phyloP scores from a whole-genome alignment of 2,113 vertebrate species.

The Saguinus midas region DNA sequence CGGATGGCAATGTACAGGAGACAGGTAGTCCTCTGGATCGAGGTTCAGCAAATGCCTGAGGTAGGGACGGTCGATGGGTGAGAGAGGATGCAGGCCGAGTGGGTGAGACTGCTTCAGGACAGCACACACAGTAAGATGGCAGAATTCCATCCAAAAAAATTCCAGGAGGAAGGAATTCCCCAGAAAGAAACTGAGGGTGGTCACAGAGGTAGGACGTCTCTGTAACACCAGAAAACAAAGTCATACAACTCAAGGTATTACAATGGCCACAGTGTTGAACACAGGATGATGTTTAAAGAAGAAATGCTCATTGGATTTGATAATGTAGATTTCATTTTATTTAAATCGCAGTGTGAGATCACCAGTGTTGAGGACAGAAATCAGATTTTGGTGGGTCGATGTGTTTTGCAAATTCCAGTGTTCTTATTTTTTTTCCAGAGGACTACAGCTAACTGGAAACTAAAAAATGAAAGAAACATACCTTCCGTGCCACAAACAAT shows the following conservation, averaged over 20 bases:
- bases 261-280: background rate
- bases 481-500: background rate
- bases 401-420: constrained; percentile 26
- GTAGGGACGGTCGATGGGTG: background rate
- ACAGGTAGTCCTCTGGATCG: background rate
- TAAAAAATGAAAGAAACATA: background rate
- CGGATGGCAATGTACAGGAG: background rate
- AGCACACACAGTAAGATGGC: background rate
- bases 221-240: background rate
- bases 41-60: background rate
- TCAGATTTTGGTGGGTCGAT: background rate
- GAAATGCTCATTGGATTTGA: background rate
- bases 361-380: background rate
- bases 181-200: background rate
- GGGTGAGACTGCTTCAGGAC: background rate
- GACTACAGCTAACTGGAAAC: background rate
- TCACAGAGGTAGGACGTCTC: background rate
- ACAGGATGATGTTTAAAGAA: background rate
- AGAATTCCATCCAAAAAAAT: background rate
- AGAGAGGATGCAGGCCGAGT: background rate
- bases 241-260: background rate
- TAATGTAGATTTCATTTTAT: background rate
- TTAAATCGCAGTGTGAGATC: background rate
- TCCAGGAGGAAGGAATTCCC: background rate
- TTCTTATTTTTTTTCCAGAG: background rate